Conservation (phyloP, 2,888 invertebrate genomes). For the Parelbella ahira region DNA sequence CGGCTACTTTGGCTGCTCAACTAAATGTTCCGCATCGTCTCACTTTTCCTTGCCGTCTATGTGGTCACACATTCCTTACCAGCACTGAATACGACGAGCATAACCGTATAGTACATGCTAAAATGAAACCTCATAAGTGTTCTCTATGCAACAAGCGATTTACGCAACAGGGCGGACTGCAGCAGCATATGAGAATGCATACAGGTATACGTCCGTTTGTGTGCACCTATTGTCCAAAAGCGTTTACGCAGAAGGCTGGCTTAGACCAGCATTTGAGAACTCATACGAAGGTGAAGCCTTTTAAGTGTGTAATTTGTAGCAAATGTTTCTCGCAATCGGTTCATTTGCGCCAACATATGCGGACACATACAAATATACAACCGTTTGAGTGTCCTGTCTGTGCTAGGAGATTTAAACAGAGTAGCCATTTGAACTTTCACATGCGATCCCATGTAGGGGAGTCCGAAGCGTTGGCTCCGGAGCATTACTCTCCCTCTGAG, state of each 20-base stretch:
- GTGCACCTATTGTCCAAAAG: constrained; percentile 66
- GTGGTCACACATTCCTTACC: constrained; percentile 55
- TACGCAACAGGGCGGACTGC: constrained; percentile 69
- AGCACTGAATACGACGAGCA: constrained; percentile 59
- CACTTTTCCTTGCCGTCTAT: constrained; percentile 55
- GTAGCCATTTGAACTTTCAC: constrained; percentile 72
- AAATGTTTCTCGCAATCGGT: constrained; percentile 74
- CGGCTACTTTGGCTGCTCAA: constrained; percentile 37
- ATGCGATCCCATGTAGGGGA: constrained; percentile 63
- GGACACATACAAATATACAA: constrained; percentile 73
- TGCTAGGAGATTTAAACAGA: constrained; percentile 67
- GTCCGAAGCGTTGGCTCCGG: constrained; percentile 40
- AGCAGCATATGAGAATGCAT: constrained; percentile 74
- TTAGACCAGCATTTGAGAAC: constrained; percentile 72
- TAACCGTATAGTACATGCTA: constrained; percentile 59
- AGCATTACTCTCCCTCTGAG: constrained; percentile 47
- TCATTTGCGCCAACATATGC: constrained; percentile 72
- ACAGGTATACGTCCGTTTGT: constrained; percentile 65
- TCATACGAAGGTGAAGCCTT: constrained; percentile 72
- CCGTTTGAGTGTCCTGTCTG: constrained; percentile 69
- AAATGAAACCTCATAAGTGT: constrained; percentile 67
- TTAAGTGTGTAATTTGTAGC: constrained; percentile 67
- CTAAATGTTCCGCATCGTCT: constrained; percentile 37
- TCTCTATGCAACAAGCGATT: constrained; percentile 66
- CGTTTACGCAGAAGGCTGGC: constrained; percentile 72